Evolutionary conservation across 2,113 vertebrate species (phyloP).

Genomic region (Elaphurus davidianus): DNA sequence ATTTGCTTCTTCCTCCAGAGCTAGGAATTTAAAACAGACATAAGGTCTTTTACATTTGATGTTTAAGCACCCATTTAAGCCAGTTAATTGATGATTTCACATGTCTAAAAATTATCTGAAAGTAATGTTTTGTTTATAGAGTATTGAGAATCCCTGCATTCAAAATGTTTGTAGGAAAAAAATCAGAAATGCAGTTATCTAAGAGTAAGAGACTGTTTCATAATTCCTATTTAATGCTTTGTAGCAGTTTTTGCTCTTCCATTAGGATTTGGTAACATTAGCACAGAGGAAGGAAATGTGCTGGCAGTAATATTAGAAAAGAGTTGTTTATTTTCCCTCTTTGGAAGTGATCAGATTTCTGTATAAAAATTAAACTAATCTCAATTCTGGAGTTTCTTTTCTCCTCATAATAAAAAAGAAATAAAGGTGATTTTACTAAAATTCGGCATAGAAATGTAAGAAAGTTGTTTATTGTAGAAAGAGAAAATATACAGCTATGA

Average conservation of each 20-base stretch:
- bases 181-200: background rate
- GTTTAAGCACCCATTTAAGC: background rate
- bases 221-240: background rate
- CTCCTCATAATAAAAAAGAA: background rate
- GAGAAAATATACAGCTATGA: background rate
- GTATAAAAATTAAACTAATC: background rate
- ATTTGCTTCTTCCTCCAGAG: background rate
- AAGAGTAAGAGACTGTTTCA: background rate
- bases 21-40: background rate
- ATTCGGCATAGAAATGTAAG: background rate
- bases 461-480: conserved; percentile 10
- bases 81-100: background rate
- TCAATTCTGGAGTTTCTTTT: conserved; percentile 7
- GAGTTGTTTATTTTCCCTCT: background rate
- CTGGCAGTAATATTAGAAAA: background rate
- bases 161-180: background rate
- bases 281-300: background rate
- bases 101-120: background rate
- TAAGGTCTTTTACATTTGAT: background rate
- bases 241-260: background rate
- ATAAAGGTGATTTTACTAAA: background rate
- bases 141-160: background rate
- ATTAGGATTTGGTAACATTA: background rate
- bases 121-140: background rate
- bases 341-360: background rate